phyloP scores from a whole-genome alignment of 2,888 invertebrate species.

The Microchrysa polita region DNA sequence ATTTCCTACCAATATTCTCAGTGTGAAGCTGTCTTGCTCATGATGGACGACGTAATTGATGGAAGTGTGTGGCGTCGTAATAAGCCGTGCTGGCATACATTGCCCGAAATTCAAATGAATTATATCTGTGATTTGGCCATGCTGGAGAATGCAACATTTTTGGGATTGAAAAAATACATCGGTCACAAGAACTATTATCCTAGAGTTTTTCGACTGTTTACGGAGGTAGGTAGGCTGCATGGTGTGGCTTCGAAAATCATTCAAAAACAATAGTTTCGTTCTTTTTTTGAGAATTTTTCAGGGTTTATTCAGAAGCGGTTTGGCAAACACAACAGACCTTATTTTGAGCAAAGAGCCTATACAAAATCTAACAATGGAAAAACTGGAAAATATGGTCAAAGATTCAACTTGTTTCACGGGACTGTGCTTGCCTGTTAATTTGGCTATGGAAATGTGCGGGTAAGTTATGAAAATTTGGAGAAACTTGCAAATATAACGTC shows the following conservation, averaged over 20 bases:
- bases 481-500: too few species aligned
- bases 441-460: constrained; percentile 26
- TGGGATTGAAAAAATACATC: neutral
- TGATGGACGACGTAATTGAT: constrained; percentile 30
- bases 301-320: constrained; percentile 1
- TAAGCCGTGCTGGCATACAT: constrained; percentile 4
- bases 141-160: constrained; percentile 7
- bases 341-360: neutral
- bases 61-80: constrained; percentile 9
- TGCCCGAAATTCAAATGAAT: constrained; percentile 4
- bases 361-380: constrained; percentile 21
- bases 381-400: constrained; percentile 6
- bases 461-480: too few species aligned
- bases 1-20: too few species aligned
- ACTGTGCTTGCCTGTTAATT: constrained; percentile 22
- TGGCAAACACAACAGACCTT: constrained; percentile 7
- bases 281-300: too few species aligned
- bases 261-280: too few species aligned
- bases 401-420: constrained; percentile 8
- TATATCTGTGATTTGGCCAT: constrained; percentile 9
- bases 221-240: too few species aligned
- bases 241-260: too few species aligned
- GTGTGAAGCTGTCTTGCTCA: constrained; percentile 14
- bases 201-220: neutral
- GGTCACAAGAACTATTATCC: constrained; percentile 23